phyloP scores from a whole-genome alignment of 2,888 invertebrate species.

The Tenthredo amoena region DNA sequence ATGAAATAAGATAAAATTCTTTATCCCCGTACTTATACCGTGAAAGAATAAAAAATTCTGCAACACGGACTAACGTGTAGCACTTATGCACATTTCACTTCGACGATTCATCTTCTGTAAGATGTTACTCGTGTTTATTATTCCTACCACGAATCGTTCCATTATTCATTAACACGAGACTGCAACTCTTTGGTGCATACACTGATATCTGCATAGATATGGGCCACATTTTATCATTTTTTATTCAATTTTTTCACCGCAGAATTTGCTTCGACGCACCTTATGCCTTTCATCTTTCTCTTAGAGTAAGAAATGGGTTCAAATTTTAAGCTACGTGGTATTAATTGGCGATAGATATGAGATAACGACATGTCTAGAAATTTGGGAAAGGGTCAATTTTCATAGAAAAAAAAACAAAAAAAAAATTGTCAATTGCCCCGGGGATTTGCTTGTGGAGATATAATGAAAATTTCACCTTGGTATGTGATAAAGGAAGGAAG shows the following conservation, averaged over 20 bases:
- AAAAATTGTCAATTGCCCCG: too few relatives aligned
- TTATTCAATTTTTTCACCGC: neutral
- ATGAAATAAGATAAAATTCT: neutral
- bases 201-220: neutral
- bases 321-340: too few relatives aligned
- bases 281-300: neutral
- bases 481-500: slow-evolving; percentile 20
- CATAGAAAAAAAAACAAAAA: too few relatives aligned
- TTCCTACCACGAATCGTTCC: slow-evolving; percentile 23
- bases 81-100: neutral
- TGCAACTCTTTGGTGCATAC: neutral
- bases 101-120: neutral
- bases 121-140: neutral
- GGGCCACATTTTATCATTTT: neutral
- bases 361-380: too few relatives aligned
- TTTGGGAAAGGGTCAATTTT: too few relatives aligned
- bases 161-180: slow-evolving; percentile 37
- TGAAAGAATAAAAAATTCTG: too few relatives aligned
- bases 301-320: too few relatives aligned
- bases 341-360: too few relatives aligned
- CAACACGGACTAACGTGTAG: neutral
- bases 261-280: neutral
- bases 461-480: too few relatives aligned
- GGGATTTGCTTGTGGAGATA: too few relatives aligned
- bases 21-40: too few relatives aligned